Evolutionary conservation across 2,797 vertebrate species (phyloP), one percentile per base, ranked within the genome.

Genomic region (Acipenser transmontanus): DNA sequence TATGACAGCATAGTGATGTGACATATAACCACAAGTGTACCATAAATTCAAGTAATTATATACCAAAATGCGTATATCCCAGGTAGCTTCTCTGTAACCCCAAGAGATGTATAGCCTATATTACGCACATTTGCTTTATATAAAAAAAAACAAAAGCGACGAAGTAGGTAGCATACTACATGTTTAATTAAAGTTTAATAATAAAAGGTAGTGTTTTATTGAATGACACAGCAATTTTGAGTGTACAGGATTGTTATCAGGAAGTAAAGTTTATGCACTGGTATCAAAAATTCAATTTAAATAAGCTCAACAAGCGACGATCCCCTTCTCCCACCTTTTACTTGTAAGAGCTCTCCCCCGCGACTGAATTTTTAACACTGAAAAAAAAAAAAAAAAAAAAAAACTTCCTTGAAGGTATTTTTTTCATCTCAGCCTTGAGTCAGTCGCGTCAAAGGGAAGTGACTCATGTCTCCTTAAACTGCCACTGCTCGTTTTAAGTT

Each of bases 371-470:
- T 61, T 61, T 13, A 9, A 34, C 59, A 12, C 5, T 12, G 17
- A 61, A 61, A 60, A 61, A 7, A 61, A 61, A 61, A 7, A 61
- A 61, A 61, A 17, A 17, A 47, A 61, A 4, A 59, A 61, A 0
- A 61, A 61, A 61, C 60, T 61, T 61, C 60, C 60, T 61, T 61
- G 17, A 20, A 61, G 7, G 60, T 47, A 13, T 61, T 61, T 61
- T 47, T 61, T 17, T 52, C 34, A 65, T 60, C 60, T 67, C n/a
- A 17, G 57, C 17, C 63, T 59, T 65, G 50, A 66, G 65, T 71
- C 50, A 71, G 62, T 61, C 66, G 1, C 17, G 60, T 61, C 59
- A 50, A 61, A 64, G 57, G 69, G 49, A 50, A 64, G 59, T 71
- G 70, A 68, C 47, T 68, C 52, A 60, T 34, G 59, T 48, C 56